These are phyloP conservation scores for Leptinotarsa haldemani DNA, from an alignment of 2,888 invertebrate genomes.

Conservation along the genomic window DNA sequence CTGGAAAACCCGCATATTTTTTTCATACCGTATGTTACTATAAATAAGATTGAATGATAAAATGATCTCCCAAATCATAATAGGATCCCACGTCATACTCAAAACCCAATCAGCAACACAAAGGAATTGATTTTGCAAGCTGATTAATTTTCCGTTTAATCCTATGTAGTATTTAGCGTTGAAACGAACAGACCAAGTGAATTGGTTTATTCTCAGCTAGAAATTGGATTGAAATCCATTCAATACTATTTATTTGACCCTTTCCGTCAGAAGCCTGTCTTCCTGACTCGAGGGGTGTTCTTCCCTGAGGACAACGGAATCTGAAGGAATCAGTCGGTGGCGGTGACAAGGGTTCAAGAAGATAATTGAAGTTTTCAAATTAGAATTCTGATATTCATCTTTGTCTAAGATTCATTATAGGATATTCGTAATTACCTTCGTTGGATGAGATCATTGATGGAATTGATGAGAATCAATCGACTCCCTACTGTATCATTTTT, in stretches of 20 bases:
- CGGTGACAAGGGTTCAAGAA: background rate
- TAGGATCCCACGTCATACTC: background rate
- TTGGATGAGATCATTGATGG: no score
- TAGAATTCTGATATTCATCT: background rate
- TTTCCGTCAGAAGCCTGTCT: background rate
- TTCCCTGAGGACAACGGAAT: background rate
- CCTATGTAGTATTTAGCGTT: constrained; percentile 9
- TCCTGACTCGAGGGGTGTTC: background rate
- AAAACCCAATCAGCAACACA: constrained; percentile 18
- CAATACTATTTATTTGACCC: constrained; percentile 4
- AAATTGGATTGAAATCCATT: background rate
- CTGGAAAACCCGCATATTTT: no score
- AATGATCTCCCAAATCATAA: constrained; percentile 12
- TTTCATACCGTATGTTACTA: no score
- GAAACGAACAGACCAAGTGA: background rate
- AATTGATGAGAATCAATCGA: no score
- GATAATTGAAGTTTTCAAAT: background rate
- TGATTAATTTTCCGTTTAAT: constrained; percentile 24
- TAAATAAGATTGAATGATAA: background rate
- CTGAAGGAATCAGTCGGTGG: background rate
- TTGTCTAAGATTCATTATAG: background rate
- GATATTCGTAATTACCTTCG: no score
- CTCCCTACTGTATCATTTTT: no score
- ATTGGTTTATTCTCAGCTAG: constrained; percentile 11
- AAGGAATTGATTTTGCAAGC: constrained; percentile 23